Conservation (phyloP, 2,888 invertebrate species). For the Tinea semifulvella region DNA sequence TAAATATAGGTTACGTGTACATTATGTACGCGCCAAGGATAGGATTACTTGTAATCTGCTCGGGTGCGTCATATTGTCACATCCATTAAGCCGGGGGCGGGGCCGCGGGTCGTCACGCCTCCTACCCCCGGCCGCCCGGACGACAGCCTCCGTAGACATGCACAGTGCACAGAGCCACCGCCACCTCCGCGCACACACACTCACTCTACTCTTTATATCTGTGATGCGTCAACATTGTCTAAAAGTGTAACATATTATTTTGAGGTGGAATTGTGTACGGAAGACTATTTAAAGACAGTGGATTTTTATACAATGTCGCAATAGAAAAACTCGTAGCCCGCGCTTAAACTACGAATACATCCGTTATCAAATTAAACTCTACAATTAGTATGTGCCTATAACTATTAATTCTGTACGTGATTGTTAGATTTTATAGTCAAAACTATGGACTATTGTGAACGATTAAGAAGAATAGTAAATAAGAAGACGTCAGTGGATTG, state of each 20-base stretch:
- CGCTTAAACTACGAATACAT: too few relatives aligned
- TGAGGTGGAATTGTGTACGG: too few relatives aligned
- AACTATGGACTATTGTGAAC: not conserved
- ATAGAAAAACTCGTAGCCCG: too few relatives aligned
- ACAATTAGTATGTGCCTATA: too few relatives aligned
- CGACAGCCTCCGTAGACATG: constrained; percentile 11
- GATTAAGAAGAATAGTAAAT: not conserved
- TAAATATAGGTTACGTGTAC: constrained; percentile 3
- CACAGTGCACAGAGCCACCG: constrained; percentile 3
- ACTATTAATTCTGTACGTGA: too few relatives aligned
- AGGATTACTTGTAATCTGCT: constrained; percentile 21
- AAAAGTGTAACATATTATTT: too few relatives aligned
- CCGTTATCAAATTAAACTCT: too few relatives aligned
- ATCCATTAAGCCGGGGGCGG: constrained; percentile 49
- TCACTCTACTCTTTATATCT: too few relatives aligned
- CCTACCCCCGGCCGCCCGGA: constrained; percentile 18
- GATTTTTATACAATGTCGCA: too few relatives aligned
- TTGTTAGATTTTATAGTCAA: too few relatives aligned
- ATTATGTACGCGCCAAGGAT: constrained; percentile 14
- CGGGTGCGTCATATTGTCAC: constrained; percentile 62
- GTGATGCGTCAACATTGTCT: too few relatives aligned
- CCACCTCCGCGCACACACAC: not conserved
- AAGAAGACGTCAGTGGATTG: not conserved
- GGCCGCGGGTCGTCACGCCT: constrained; percentile 47
- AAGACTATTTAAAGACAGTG: too few relatives aligned